Evolutionary conservation across 2,888 invertebrate genomes (phyloP), one percentile per base, ranked within the genome.

Genomic region (Melolontha melolontha): DNA sequence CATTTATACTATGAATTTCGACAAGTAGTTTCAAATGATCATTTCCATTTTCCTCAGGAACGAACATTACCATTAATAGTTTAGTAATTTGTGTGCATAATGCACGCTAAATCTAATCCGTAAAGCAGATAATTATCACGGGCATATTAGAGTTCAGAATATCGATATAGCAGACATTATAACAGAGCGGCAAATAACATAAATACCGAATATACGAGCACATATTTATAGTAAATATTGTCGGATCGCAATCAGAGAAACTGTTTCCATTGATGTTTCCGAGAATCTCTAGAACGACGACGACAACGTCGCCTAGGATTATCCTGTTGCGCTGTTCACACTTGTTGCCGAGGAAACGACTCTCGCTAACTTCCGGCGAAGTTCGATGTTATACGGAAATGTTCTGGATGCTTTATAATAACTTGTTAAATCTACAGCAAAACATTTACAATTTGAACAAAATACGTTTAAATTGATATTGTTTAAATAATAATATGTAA

Each of bases 241-340:
- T 29, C 44, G 44, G 59, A 42, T 54, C 49, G 50, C 68, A 68
- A 65, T 70, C 66, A 66, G 40, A 63, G 64, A 71, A 70, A 70
- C 59, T 66, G 72, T 65, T 73, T 66, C 34, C 59, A 59, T 59
- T 59, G 59, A 59, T 59, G 44, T 44, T 59, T 40, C 14, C 44
- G 59, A 44, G 59, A 59, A 59, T 59, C 59, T 29, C 44, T 59
- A 59, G 44, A 72, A 70, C 69, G 69, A 71, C 59, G 71, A 67
- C 68, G 70, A 70, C 67, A 68, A 70, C 62, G 71, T 68, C 68
- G 70, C 70, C 68, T 64, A 57, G 70, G 71, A 75, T 75, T 73
- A 75, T 73, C 72, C 72, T 70, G 75, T 70, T 73, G 73, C 71
- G 73, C 71, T 74, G 75, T 74, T 75, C 74, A 73, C 73, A 70